Evolutionary conservation across 2,113 vertebrate genomes (phyloP).

Genomic region (Lethenteron camtschaticum): DNA sequence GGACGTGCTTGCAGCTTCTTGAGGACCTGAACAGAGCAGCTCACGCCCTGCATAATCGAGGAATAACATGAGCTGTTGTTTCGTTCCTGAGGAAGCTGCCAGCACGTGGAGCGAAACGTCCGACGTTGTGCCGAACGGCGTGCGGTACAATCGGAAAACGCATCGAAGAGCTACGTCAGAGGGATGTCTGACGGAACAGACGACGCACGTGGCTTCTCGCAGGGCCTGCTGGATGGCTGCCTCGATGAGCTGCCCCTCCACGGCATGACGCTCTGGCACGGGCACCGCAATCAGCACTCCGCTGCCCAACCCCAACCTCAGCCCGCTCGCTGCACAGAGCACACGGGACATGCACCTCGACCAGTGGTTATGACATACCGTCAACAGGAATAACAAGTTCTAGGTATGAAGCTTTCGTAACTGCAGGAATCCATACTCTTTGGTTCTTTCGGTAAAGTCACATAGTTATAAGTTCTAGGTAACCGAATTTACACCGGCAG

Average conservation of each 20-base stretch:
- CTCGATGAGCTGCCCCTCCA: conserved; percentile 31
- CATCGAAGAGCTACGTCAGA: background rate
- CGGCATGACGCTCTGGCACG: conserved; percentile 35
- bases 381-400: too few relatives aligned
- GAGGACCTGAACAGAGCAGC: too few relatives aligned
- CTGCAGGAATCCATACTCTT: too few relatives aligned
- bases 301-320: conserved; percentile 34
- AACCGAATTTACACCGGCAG: too few relatives aligned
- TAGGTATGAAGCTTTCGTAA: too few relatives aligned
- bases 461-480: too few relatives aligned
- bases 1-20: too few relatives aligned
- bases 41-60: too few relatives aligned
- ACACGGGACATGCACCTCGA: too few relatives aligned
- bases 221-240: conserved; percentile 37
- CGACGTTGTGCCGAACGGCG: background rate
- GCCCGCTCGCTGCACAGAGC: conserved; percentile 19
- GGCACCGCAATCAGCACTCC: conserved; percentile 54
- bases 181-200: background rate
- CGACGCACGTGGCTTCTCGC: conserved; percentile 32
- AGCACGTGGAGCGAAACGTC: background rate
- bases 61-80: too few relatives aligned
- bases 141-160: background rate
- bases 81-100: background rate
- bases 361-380: too few relatives aligned
- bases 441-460: too few relatives aligned